Evolutionary conservation across 2,113 vertebrate genomes (phyloP), one percentile per base, ranked within the genome.

Genomic region (Epinephelus lanceolatus): DNA sequence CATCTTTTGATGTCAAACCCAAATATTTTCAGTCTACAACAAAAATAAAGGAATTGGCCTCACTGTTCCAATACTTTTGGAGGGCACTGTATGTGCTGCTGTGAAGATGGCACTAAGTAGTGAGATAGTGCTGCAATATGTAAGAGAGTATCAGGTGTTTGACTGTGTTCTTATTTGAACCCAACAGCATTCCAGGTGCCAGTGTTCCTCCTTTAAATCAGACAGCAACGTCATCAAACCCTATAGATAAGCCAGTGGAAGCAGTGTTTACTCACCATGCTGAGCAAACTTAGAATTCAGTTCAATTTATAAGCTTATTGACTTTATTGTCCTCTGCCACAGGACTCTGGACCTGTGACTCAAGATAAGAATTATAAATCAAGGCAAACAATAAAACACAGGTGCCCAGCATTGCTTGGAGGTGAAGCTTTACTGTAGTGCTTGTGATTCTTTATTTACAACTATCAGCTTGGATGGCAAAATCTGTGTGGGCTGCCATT

Each of bases 401-500:
- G 63, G 21, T 17, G 8, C n/a, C 71, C 18, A 49, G 68, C 80
- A 76, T 69, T 65, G 57, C 74, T 81, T 77, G 62, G 33, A 86
- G 76, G 75, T 88, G 74, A 74, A 13, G 70, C n/a, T 74, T 65
- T 49, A 73, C 82, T 80, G 79, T 76, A 42, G 70, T 62, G 76
- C 70, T 52, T 69, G 59, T 42, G 76, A 75, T 70, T 83, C 84
- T 89, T 84, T 90, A 78, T 88, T 89, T 88, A 86, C 70, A 55
- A 67, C 70, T 78, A 68, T 90, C 83, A 86, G 80, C 65, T 21
- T 33, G 12, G 59, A 80, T 53, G 62, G 76, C 5, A 30, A 71
- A 87, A 80, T 83, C 59, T 75, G 57, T 71, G 49, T 52, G 60
- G 71, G 84, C 83, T 73, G 80, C 85, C 59, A 85, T 91, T 92